Conservation (phyloP, 2,797 vertebrate genomes). For the Luscinia megarhynchos region DNA sequence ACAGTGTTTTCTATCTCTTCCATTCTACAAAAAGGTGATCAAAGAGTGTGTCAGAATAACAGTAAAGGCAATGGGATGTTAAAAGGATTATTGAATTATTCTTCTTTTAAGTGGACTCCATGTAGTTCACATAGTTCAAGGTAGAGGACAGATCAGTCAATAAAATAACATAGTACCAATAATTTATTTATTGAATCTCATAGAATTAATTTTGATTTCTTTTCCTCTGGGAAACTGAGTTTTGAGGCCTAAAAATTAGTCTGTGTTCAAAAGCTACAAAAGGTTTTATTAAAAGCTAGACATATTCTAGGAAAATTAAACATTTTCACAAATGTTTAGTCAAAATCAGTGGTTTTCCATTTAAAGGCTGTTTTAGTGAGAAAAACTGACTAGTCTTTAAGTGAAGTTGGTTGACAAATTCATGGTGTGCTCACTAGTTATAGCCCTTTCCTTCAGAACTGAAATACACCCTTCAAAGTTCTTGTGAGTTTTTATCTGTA, state of each 20-base stretch:
- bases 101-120: background rate
- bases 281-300: background rate
- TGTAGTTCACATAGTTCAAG: background rate
- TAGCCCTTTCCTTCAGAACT: background rate
- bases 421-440: rapidly evolving
- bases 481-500: background rate
- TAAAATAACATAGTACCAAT: background rate
- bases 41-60: background rate
- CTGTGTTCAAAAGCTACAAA: background rate
- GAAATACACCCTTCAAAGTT: background rate
- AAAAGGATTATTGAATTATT: background rate
- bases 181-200: background rate
- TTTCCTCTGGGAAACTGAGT: background rate
- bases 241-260: background rate
- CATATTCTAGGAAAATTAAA: background rate
- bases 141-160: background rate
- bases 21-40: background rate
- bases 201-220: background rate
- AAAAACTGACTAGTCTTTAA: background rate
- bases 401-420: background rate
- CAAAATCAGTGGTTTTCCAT: background rate
- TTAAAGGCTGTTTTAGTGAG: background rate
- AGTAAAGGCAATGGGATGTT: background rate
- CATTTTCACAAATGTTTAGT: background rate
- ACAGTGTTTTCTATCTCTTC: background rate